These are phyloP conservation scores for Eurystomus gularis DNA, from an alignment of 2,113 vertebrate genomes.

Conservation along the genomic window DNA sequence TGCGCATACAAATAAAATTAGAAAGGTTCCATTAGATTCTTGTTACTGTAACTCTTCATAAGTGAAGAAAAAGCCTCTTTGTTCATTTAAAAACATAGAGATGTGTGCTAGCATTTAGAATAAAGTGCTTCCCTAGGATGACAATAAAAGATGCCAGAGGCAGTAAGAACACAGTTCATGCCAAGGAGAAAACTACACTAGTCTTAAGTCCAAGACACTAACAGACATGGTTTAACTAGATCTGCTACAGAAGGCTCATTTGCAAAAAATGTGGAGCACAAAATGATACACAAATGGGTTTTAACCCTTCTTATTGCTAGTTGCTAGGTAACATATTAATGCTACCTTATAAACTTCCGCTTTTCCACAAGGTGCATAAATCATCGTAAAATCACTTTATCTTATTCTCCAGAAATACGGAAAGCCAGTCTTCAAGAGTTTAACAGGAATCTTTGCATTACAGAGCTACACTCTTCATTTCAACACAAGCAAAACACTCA, in stretches of 20 bases:
- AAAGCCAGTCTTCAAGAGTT: background rate
- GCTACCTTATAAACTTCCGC: background rate
- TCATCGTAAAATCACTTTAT: background rate
- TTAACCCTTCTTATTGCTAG: background rate
- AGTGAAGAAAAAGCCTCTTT: background rate
- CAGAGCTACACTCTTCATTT: background rate
- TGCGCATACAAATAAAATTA: background rate
- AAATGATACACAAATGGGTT: background rate
- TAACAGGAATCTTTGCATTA: background rate
- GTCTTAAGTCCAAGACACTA: background rate
- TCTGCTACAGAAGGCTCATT: background rate
- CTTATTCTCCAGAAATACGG: background rate
- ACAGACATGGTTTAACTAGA: background rate
- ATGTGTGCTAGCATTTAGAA: background rate
- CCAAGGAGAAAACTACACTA: background rate
- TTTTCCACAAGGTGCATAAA: background rate
- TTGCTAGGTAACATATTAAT: background rate
- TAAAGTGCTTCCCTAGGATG: background rate
- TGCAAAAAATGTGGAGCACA: background rate
- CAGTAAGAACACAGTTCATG: background rate
- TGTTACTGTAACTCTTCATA: background rate
- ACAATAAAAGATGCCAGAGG: background rate
- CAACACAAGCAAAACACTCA: background rate
- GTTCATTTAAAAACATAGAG: background rate
- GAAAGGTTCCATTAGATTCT: background rate